Conservation (phyloP, 1,140 invertebrate genomes). For the Dolichoris vasculosae region DNA sequence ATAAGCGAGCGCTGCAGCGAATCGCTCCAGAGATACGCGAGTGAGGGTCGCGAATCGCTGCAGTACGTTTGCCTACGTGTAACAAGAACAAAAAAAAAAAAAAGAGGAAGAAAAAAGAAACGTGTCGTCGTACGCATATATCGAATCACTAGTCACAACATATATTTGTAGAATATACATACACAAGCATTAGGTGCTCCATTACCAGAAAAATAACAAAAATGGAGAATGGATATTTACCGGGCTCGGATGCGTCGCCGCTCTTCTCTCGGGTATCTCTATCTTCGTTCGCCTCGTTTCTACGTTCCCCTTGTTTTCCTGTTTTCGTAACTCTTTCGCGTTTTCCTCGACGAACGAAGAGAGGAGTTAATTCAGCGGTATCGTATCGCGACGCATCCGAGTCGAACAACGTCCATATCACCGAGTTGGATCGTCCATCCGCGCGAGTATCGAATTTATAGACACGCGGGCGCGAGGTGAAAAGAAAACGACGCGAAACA, state of each 20-base stretch:
- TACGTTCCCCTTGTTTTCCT: not conserved
- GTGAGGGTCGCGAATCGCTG: conserved; percentile 45
- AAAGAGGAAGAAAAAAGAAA: not conserved
- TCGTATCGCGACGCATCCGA: conserved; percentile 58
- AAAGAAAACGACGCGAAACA: not conserved
- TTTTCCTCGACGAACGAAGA: not conserved
- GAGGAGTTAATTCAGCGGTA: not conserved
- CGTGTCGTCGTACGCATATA: conserved; percentile 50
- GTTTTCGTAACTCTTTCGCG: not conserved
- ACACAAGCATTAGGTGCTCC: conserved; percentile 74
- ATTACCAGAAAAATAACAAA: conserved; percentile 62
- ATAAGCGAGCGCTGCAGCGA: conserved; percentile 44
- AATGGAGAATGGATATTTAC: conserved; percentile 61
- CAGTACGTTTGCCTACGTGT: conserved; percentile 41
- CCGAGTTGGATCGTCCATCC: too few relatives aligned
- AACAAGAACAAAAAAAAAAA: not conserved
- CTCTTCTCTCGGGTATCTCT: not conserved
- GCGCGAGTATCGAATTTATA: too few relatives aligned
- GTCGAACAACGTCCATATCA: conserved; percentile 64
- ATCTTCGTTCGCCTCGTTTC: not conserved
- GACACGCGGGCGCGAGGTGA: too few relatives aligned
- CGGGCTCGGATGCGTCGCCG: conserved; percentile 62
- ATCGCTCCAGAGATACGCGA: conserved; percentile 18
- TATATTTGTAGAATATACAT: conserved; percentile 69
- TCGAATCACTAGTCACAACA: conserved; percentile 73